Evolutionary conservation across 2,888 invertebrate species (phyloP), one percentile per base, ranked within the genome.

Genomic region (Xestoiulus laeticollis): DNA sequence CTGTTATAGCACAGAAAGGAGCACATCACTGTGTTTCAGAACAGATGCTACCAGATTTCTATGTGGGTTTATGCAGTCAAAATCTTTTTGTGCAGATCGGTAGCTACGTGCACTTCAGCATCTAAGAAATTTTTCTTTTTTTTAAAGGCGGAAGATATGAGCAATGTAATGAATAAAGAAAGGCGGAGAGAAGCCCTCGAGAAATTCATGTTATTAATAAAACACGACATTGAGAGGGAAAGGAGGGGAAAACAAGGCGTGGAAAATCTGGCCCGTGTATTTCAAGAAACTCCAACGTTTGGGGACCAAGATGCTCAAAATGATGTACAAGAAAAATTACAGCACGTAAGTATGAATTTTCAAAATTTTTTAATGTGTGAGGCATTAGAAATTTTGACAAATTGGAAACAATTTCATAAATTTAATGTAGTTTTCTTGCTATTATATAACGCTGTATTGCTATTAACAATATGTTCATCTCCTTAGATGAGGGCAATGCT

Each of bases 21-120:
- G 94, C 95, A 88, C 94, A 95, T 88, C 95, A 95, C 22, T 94
- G 94, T 10, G 93, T 93, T 86, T 93, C 94, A 14, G 98, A 98
- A 91, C 98, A 98, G 92, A 93, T 97, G 87, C 93, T 98, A 89
- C 97, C 98, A 0, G 98, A 98, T 92, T 98, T 97, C 93, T 98
- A 98, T 92, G 92, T 92, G 90, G 90, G 92, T 90, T 86, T 2
- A 68, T 22, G 68, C 6, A 38, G 38, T 38, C 14, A 38, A 38
- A 38, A 38, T 38, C 3, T 38, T 6, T 38, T 38, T 38, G 6
- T 3, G 6, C 38, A 38, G 38, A 5, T 38, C 6, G 38, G 38
- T 3, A 5, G 38, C 38, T 38, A 38, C 38, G 38, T 6, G 3
- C 38, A 6, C 38, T 38, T 38, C 38, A 6, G 38, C 6, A 6